Evolutionary conservation across 1,140 invertebrate genomes (phyloP), one percentile per base, ranked within the genome.

Genomic region (Euborellia annulipes): DNA sequence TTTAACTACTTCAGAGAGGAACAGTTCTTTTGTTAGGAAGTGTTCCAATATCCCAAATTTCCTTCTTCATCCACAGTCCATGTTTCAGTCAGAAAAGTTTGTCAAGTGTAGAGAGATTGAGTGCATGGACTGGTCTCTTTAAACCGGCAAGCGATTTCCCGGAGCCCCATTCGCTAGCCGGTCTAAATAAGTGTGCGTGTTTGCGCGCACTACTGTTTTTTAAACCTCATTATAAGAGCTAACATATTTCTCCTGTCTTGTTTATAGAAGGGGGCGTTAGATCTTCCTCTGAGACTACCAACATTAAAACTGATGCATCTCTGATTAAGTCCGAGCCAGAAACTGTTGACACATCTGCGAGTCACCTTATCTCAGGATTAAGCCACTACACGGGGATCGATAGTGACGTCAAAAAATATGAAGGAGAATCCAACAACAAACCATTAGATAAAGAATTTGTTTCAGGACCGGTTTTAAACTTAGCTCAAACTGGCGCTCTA

Each of bases 401-500:
- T 21, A 18, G 17, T 27, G 23, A 27, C 11, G 11, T 11, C 4
- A 6, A 4, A 11, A 27, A 27, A 27, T 21, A 1, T 39, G n/a
- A 45, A 30, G 14, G 18, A 14, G 16, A 20, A 21, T 11, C 19
- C 37, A 18, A 14, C n/a, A 40, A 3, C 6, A 21, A 21, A 18
- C 39, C 7, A 1, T 18, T n/a, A 16, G 34, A 23, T 34, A 39
- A 21, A 16, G 34, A 46, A 13, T 62, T 59, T 41, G 40, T 61
- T 16, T 41, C 52, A 4, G 55, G 58, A 39, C 76, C 79, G 47
- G 73, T 85, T 61, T 80, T 82, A 67, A 82, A 87, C 69, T 64
- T 89, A 52, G 79, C 79, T 58, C 89, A 93, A 66, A 75, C 74
- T 52, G 87, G 87, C 50, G 82, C 85, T 61, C 79, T 94, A 42